Percentiles rank a stretch among this genome's conserved stretches.
Conservation (phyloP, 2,888 invertebrate species). For the Leucophenga maculata region DNA sequence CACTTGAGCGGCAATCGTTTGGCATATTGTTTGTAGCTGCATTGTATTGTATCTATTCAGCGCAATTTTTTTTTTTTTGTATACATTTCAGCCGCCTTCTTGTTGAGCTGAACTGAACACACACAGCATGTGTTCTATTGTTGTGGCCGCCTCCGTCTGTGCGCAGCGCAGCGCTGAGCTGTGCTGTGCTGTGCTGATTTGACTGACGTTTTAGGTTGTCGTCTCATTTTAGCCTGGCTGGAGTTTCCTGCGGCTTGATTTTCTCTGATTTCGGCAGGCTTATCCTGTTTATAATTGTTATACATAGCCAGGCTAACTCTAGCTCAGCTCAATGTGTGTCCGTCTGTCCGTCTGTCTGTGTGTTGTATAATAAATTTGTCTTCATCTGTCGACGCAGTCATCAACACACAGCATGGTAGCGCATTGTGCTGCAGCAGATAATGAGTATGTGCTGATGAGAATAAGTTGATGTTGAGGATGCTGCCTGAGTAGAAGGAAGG, state of each 20-base stretch:
- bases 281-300: slow-evolving; percentile 8
- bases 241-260: background rate
- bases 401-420: slow-evolving; percentile 1
- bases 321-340: background rate
- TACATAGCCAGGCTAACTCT: background rate
- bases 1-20: slow-evolving; percentile 14
- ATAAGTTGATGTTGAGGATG: background rate
- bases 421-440: background rate
- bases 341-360: background rate
- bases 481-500: no score
- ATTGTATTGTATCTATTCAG: background rate
- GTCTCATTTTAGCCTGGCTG: background rate
- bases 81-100: background rate
- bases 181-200: no score
- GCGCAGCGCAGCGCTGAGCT: no score
- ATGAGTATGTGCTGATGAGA: background rate
- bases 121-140: slow-evolving; percentile 3
- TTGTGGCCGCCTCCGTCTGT: background rate
- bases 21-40: background rate
- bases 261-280: background rate
- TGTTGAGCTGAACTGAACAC: no score
- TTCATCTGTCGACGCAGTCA: slow-evolving; percentile 25
- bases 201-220: no score
- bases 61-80: no score
- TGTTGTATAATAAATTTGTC: slow-evolving; percentile 23